These are phyloP conservation scores for Entomobrya multifasciata DNA, from an alignment of 2,888 invertebrate species.

Conservation along the genomic window DNA sequence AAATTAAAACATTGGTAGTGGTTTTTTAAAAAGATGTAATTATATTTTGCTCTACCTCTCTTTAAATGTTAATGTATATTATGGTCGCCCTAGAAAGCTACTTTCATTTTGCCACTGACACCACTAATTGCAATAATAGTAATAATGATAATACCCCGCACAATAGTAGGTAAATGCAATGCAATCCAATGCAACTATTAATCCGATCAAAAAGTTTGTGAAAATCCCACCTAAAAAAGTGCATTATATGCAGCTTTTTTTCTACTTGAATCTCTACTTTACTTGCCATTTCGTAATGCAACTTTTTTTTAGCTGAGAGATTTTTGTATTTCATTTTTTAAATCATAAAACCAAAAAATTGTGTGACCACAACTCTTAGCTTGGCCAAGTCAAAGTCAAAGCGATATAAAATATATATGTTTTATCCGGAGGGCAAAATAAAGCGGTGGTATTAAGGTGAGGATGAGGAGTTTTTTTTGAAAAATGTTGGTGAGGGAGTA, in stretches of 20 bases:
- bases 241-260: too few species aligned
- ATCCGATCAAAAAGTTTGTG: constrained; percentile 38
- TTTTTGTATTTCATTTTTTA: not conserved
- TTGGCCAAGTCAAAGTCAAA: constrained; percentile 21
- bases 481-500: constrained; percentile 13
- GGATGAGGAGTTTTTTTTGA: constrained; percentile 7
- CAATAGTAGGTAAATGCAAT: too few species aligned
- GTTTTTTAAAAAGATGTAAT: not conserved
- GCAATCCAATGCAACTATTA: constrained; percentile 7
- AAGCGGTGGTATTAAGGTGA: constrained; percentile 22
- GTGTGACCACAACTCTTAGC: constrained; percentile 53
- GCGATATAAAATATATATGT: not conserved
- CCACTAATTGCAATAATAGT: not conserved
- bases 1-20: too few species aligned
- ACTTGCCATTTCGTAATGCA: not conserved
- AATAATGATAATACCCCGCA: too few species aligned
- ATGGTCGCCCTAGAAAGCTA: constrained; percentile 63
- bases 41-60: not conserved
- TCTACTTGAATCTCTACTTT: too few species aligned
- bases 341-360: constrained; percentile 31
- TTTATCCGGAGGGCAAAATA: constrained; percentile 49
- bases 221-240: too few species aligned
- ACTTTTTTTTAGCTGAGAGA: too few species aligned
- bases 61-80: too few species aligned
- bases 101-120: constrained; percentile 50